Evolutionary conservation across 2,113 vertebrate genomes (phyloP), one percentile per base, ranked within the genome.

Genomic region (Sciurus niger): DNA sequence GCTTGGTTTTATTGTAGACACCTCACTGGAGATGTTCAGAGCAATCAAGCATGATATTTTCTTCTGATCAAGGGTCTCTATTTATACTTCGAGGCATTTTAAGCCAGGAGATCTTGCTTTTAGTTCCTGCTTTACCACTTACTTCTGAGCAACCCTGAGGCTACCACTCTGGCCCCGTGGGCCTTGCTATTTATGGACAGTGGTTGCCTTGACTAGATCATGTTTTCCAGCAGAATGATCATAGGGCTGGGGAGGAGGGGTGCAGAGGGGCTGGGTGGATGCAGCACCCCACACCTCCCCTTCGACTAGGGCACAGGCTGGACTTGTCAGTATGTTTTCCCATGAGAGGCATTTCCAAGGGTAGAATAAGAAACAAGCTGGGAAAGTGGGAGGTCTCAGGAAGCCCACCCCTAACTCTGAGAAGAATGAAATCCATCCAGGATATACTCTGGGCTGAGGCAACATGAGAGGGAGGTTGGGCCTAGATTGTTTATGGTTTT

Each of bases 401-500:
- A 83, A 48, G 43, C 53, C 16, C 28, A 51, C 58, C 53, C 63
- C 68, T 65, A 53, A 1, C 65, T 83, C 46, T 24, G 72, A 92
- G 32, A 68, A 93, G 53, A 79, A 22, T n/a, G 22, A 85, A 70
- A 32, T 48, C 67, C 24, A n/a, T 48, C 10, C 63, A 48, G 60
- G 37, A 30, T 53, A 12, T 40, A 8, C 53, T 34, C 14, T 76
- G 4, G 37, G 2, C 2, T 20, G 43, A 79, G 14, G 24, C 12
- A 4, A 4, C 34, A 1, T 28, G 22, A 83, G 32, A 30, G 46
- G 11, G 12, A 20, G 1, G 37, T 73, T 46, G 63, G 46, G 70
- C 63, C 72, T 93, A 43, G 58, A 20, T 55, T 43, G 58, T 84
- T 94, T 63, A 80, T 20, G 18, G 17, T 58, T 84, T 95, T 95